Conservation (phyloP, 2,113 vertebrate genomes). For the Myanophis thanlyinensis region DNA sequence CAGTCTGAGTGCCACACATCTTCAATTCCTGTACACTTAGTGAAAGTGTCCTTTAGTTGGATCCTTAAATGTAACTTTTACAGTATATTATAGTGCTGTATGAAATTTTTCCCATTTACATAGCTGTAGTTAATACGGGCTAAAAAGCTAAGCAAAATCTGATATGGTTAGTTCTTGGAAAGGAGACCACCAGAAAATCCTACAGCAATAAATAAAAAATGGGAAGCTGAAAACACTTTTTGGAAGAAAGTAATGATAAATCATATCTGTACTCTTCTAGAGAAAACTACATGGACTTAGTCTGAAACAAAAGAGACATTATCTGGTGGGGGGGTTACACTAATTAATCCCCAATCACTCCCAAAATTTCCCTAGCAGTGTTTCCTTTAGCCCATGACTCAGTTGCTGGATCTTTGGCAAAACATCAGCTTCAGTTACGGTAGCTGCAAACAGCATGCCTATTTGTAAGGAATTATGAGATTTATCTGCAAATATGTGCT, state of each 20-base stretch:
- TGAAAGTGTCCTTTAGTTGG: not conserved
- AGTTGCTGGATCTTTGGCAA: not conserved
- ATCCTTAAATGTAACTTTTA: not conserved
- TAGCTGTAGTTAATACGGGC: not conserved
- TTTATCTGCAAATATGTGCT: not conserved
- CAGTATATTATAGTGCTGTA: not conserved
- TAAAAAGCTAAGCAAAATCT: not conserved
- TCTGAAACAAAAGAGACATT: not conserved
- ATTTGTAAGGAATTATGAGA: not conserved
- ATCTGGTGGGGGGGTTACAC: not conserved
- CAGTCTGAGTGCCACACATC: not conserved
- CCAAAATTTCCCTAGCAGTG: not conserved
- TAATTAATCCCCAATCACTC: not conserved
- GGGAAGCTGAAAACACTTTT: not conserved
- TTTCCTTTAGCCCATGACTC: not conserved
- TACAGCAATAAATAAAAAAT: not conserved
- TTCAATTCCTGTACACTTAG: not conserved
- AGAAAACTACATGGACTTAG: not conserved
- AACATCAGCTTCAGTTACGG: not conserved
- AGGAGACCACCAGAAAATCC: not conserved
- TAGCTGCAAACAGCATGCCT: not conserved
- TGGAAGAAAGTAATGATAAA: not conserved
- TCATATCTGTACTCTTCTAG: not conserved
- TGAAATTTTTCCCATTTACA: not conserved
- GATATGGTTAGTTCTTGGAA: not conserved